Percentiles rank a stretch among this genome's conserved stretches.
phyloP scores from a whole-genome alignment of 2,888 invertebrate species.

The Podabrus alpinus region DNA sequence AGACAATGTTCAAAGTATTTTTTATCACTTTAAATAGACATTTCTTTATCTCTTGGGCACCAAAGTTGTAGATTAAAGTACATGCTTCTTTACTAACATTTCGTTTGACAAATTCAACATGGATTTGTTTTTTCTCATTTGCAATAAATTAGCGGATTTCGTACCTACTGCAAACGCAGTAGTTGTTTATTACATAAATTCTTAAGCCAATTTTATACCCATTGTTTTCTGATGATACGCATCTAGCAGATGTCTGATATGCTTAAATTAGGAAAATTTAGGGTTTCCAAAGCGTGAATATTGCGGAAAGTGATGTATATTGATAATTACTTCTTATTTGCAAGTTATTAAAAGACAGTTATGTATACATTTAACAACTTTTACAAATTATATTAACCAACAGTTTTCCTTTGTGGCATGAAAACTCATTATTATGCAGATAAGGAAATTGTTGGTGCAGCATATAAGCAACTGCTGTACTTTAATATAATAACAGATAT shows the following conservation, averaged over 20 bases:
- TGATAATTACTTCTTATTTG: background rate
- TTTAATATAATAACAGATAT: conserved; percentile 7
- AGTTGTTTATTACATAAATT: background rate
- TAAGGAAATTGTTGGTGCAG: conserved; percentile 20
- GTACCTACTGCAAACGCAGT: background rate
- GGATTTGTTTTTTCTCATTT: background rate
- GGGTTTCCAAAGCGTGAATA: background rate
- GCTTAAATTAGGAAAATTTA: background rate
- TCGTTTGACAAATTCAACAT: background rate
- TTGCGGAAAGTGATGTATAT: background rate
- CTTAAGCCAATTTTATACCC: background rate
- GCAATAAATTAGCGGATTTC: background rate
- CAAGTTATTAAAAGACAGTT: background rate
- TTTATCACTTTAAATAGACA: background rate
- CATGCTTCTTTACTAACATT: background rate
- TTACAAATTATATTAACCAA: background rate
- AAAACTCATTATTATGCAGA: conserved; percentile 21
- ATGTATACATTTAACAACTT: background rate
- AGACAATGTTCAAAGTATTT: background rate
- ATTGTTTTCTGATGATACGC: background rate
- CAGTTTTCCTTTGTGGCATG: background rate
- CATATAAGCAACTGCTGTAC: conserved; percentile 10
- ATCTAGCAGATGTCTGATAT: background rate
- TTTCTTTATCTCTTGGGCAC: background rate
- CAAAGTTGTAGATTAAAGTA: background rate